These are phyloP conservation scores for Zaprionus bogoriensis DNA, from an alignment of 2,888 invertebrate genomes.

Conservation along the genomic window DNA sequence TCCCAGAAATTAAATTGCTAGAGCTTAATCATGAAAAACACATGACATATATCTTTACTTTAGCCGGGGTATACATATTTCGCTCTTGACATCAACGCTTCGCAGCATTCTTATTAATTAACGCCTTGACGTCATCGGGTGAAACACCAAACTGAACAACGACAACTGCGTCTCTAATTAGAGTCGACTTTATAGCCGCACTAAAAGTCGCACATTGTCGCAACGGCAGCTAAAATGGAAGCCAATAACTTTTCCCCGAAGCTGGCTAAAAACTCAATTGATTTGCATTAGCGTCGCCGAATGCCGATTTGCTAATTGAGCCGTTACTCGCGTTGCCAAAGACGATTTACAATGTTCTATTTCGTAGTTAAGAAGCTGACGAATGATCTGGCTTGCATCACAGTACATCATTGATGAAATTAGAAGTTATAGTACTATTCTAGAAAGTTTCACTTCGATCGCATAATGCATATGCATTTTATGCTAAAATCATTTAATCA, in stretches of 20 bases:
- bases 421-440: too few species aligned
- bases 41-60: background rate
- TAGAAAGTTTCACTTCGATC: too few species aligned
- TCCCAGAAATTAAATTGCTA: background rate
- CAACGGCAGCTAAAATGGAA: background rate
- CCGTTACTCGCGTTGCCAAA: background rate
- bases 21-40: background rate
- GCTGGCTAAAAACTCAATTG: constrained; percentile 6
- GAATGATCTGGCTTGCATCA: too few species aligned
- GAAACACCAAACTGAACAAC: background rate
- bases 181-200: constrained; percentile 41
- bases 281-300: constrained; percentile 19
- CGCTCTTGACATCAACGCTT: background rate
- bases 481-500: too few species aligned
- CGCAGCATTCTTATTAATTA: background rate
- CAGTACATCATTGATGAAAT: too few species aligned
- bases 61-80: background rate
- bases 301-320: constrained; percentile 30
- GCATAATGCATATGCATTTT: too few species aligned
- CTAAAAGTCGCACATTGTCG: constrained; percentile 35
- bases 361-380: too few species aligned
- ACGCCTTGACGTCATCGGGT: background rate
- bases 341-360: background rate
- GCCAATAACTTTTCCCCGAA: constrained; percentile 7
- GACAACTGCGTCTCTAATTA: background rate